Evolutionary conservation across 1,140 invertebrate species (phyloP), one percentile per base, ranked within the genome.

Genomic region (Lepidostoma basale): DNA sequence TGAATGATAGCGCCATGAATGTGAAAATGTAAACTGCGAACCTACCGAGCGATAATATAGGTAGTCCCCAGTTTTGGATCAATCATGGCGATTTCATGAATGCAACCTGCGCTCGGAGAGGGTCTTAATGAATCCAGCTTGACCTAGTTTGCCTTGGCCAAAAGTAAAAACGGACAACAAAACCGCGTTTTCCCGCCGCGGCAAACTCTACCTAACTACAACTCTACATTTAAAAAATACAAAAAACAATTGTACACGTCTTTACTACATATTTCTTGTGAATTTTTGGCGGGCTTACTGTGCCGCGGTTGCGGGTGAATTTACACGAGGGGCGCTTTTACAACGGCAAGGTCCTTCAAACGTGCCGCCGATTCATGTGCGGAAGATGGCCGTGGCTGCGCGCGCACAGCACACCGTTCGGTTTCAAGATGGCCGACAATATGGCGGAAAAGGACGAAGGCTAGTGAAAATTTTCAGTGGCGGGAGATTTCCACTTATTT

Each of bases 31-130:
- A 36, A 36, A 36, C 33, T n/a, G 16, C 26, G 12, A 9, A 58
- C 8, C 28, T 20, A 18, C 52, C 52, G 9, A 20, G 6, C 9
- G 12, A 33, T 33, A 6, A 5, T 33, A 12, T 12, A 52, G 18
- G 18, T 33, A 33, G 14, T 16, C 18, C 28, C n/a, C n/a, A n/a
- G n/a, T n/a, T n/a, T n/a, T 33, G 63, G 63, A 70, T 70, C 68
- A 66, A 70, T 66, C 68, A 36, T 47, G 54, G 67, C 12, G 14
- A 36, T 18, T 69, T 69, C 54, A 69, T 69, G 67, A 69, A 69
- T 69, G 67, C 67, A 59, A 20, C 18, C 49, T 16, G 22, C 16
- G n/a, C 10, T 30, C 30, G 30, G 33, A 22, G 36, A 22, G 54
- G 33, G 18, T 3, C 12, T 25, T 39, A 59, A 59, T 59, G 36